Percentiles rank a stretch among this genome's conserved stretches.
phyloP scores from a whole-genome alignment of 2,113 vertebrate genomes.

The Pedionomus torquatus region DNA sequence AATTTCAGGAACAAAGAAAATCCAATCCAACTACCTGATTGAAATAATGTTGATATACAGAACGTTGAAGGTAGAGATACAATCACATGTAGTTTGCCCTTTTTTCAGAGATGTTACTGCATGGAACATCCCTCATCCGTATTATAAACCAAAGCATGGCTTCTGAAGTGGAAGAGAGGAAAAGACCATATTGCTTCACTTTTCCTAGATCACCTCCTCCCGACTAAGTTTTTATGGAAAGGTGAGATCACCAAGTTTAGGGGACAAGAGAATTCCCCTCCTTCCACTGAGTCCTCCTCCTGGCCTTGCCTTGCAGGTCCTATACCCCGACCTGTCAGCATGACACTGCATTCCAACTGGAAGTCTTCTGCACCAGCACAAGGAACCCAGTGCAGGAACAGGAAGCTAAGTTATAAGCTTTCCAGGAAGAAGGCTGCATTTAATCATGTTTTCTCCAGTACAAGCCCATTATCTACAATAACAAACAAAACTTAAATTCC shows the following conservation, averaged over 20 bases:
- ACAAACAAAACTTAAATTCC: conserved; percentile 27
- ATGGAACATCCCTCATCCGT: not conserved
- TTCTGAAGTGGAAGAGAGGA: not conserved
- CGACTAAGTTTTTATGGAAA: not conserved
- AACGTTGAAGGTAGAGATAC: not conserved
- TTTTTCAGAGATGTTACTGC: not conserved
- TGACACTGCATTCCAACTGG: not conserved
- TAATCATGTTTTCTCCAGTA: conserved; percentile 5
- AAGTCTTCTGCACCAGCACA: not conserved
- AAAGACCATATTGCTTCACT: not conserved
- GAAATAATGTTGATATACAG: not conserved
- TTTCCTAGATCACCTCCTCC: not conserved
- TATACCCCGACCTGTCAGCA: not conserved
- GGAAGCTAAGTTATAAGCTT: not conserved
- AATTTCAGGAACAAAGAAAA: not conserved
- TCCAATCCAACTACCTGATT: not conserved
- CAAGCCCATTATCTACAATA: conserved; percentile 8
- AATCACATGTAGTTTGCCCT: not conserved
- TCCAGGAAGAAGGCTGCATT: not conserved
- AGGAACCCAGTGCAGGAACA: not conserved
- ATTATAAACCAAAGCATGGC: not conserved
- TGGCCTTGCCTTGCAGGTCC: not conserved
- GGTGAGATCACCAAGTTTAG: not conserved
- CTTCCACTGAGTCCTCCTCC: not conserved
- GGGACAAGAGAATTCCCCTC: not conserved